Base-by-base conservation (phyloP, 2,888 invertebrate species). In the Salpingus planirostris region DNA sequence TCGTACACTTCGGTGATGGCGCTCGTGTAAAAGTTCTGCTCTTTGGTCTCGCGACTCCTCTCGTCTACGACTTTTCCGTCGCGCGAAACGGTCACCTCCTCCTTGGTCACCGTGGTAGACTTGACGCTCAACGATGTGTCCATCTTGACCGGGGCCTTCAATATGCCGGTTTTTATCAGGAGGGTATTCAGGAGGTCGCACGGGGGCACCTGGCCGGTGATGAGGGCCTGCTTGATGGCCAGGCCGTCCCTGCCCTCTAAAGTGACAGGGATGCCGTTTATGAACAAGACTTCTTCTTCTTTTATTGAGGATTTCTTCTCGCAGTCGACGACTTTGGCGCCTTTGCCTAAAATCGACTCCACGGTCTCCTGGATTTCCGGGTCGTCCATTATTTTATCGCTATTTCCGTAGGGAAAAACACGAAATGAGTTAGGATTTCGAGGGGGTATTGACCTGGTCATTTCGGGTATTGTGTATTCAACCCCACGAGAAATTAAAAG, bases 331-430 rank as follows among this genome's bases (percentile, higher is more conserved):
- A 81, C 77, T 64, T 77, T 75, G 14, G 73, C 77, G 39, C 78
- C 78, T 46, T 78, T 78, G 37, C 81, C 81, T 42, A 80, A 71
- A 45, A 81, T 76, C 43, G 80, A 77, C 61, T 81, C 80, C 38
- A 81, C 81, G 39, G 80, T 80, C 52, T 79, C 78, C 55, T 80
- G 75, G 46, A 81, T 78, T 62, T 81, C 80, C 49, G 71, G 68
- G 59, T 80, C 80, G 63, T 81, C 80, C 76, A 80, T 76, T 27
- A 11, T 30, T 28, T 24, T 18, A 18, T 7, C 7, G n/a, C 11
- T 11, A 24, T 21, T 11, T 24, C 10, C 8, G 6, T 15, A 28
- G 7, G 29, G 13, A 13, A 5, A n/a, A n/a, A n/a, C n/a, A n/a
- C n/a, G n/a, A n/a, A n/a, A n/a, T n/a, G 6, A n/a, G n/a, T 6